These are phyloP conservation scores for Gadus chalcogrammus DNA, from an alignment of 2,113 vertebrate species.

Conservation along the genomic window DNA sequence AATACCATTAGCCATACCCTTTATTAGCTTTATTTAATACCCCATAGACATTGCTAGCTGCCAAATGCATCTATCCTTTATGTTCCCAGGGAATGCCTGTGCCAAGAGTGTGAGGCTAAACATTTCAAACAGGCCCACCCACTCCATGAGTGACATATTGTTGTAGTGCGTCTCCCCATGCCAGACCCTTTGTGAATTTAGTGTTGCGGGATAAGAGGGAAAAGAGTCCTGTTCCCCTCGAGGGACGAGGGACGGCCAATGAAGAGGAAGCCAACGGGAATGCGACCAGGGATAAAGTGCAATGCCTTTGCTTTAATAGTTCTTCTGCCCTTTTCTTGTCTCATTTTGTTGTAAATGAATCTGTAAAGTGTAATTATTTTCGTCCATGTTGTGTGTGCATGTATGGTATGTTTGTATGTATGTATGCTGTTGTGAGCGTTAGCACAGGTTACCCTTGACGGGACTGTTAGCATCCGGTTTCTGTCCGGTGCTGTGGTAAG, in stretches of 20 bases:
- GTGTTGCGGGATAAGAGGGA: conserved; percentile 21
- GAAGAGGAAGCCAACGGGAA: conserved; percentile 21
- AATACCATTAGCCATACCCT: too few species aligned
- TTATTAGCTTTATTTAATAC: too few species aligned
- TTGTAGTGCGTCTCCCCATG: background rate
- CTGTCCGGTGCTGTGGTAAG: too few species aligned
- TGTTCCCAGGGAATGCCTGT: too few species aligned
- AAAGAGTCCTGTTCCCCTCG: background rate
- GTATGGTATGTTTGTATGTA: too few species aligned
- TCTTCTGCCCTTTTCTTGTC: background rate
- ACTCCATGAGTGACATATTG: background rate
- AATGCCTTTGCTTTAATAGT: conserved; percentile 48
- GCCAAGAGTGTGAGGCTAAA: too few species aligned
- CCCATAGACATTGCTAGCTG: too few species aligned
- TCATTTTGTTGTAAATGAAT: conserved; percentile 13
- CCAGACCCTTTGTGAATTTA: conserved; percentile 14
- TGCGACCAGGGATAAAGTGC: conserved; percentile 59
- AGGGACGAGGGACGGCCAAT: conserved; percentile 45
- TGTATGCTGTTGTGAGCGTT: too few species aligned
- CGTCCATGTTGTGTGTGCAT: background rate
- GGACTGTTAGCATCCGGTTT: too few species aligned
- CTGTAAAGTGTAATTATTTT: background rate
- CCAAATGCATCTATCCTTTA: too few species aligned
- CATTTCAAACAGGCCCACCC: background rate
- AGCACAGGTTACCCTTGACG: too few species aligned